Percentiles rank a stretch among this genome's conserved stretches.
Evolutionary conservation across 2,888 invertebrate species (phyloP).

Genomic region (Tyria jacobaeae): DNA sequence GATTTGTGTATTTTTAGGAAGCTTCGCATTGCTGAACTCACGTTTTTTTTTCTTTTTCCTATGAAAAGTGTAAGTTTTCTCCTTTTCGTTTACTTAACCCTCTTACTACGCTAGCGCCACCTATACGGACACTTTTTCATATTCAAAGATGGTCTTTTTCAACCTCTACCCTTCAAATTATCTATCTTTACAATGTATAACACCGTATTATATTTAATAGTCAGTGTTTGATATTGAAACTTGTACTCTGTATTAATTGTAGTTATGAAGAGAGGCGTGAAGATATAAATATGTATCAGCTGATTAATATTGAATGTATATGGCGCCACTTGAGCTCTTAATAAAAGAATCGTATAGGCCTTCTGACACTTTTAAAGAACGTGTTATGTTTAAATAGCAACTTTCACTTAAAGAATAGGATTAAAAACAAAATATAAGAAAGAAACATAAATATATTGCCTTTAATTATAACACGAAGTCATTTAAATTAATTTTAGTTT

Average conservation of each 20-base stretch:
- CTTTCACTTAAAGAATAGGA: neutral
- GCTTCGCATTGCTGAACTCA: too few species aligned
- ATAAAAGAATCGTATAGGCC: neutral
- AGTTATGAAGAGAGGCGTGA: neutral
- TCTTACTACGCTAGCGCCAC: neutral
- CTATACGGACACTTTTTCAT: neutral
- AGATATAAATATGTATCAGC: neutral
- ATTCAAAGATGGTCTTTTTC: neutral
- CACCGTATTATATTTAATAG: constrained; percentile 1
- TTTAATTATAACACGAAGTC: too few species aligned
- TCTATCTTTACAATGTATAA: neutral
- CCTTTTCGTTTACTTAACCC: neutral
- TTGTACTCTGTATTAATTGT: constrained; percentile 1
- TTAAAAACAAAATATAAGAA: neutral
- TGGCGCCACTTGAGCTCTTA: constrained; percentile 2
- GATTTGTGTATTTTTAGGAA: too few species aligned
- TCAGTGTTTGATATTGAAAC: constrained; percentile 1
- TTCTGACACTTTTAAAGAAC: neutral
- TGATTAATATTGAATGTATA: neutral
- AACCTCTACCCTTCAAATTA: neutral
- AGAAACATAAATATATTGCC: too few species aligned
- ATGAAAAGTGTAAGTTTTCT: neutral
- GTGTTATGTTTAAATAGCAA: neutral
- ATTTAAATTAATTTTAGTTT: neutral
- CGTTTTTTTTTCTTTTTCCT: neutral